Conservation (phyloP, 2,888 invertebrate species). For the Mythimna loreyi region DNA sequence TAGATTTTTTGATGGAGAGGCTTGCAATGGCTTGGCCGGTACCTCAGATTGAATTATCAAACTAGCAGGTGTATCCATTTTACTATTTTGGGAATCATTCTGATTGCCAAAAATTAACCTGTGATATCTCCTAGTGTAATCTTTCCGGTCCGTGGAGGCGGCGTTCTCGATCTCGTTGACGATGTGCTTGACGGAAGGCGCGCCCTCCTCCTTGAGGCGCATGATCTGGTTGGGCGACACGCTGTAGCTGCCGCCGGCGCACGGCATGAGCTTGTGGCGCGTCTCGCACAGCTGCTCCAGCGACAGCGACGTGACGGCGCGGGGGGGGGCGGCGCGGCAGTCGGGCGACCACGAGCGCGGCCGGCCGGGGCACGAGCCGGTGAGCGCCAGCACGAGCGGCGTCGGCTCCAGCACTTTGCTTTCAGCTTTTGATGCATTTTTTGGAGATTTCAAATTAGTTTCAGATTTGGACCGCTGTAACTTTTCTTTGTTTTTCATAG, state of each 20-base stretch:
- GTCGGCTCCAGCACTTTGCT: constrained; percentile 92
- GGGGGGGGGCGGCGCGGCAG: constrained; percentile 91
- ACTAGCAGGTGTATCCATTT: constrained; percentile 64
- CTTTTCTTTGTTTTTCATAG: constrained; percentile 98
- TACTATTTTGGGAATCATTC: constrained; percentile 67
- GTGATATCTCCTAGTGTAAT: constrained; percentile 75
- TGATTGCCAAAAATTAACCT: constrained; percentile 74
- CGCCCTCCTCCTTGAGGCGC: constrained; percentile 93
- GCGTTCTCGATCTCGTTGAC: constrained; percentile 93
- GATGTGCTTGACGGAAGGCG: constrained; percentile 93
- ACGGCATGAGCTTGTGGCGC: constrained; percentile 96
- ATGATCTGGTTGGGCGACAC: constrained; percentile 98
- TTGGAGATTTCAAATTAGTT: constrained; percentile 95
- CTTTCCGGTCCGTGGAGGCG: constrained; percentile 79
- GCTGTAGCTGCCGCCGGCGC: constrained; percentile 96
- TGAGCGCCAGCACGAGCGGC: constrained; percentile 91
- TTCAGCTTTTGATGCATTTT: constrained; percentile 89
- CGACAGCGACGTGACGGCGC: constrained; percentile 92
- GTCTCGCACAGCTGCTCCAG: constrained; percentile 93
- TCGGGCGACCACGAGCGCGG: constrained; percentile 95
- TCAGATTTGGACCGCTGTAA: constrained; percentile 98
- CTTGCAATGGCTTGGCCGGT: constrained; percentile 65
- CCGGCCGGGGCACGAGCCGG: constrained; percentile 85
- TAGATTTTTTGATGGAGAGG: constrained; percentile 77
- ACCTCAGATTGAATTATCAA: constrained; percentile 61